Base-by-base conservation (phyloP, 92 coral and sea anemone genomes). In the Zoanthus gigantus region DNA sequence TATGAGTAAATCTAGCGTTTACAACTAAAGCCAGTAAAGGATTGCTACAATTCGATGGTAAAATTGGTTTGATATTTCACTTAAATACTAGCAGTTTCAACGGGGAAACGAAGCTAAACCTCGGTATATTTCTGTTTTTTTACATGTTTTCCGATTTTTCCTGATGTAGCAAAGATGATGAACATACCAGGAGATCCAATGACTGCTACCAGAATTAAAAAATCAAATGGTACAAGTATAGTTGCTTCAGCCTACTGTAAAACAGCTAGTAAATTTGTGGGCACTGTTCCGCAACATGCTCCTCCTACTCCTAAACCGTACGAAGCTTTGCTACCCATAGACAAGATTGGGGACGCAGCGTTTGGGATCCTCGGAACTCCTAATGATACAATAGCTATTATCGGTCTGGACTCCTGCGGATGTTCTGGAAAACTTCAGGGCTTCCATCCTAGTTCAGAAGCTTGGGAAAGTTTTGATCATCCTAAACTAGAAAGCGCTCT, bases 211-310 rank as follows among this genome's bases (percentile, higher is more conserved):
- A 50, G 50, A 15, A 14, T 74, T 28, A 15, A 15, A 23, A 48
- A 18, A 15, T 0, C 29, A 0, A 31, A 74, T 74, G 78, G 31
- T 9, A 15, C 9, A 29, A 74, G 54, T 44, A 14, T 74, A 74
- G 47, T 74, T 18, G 78, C 60, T 74, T 74, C 78, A 74, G 78
- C 78, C 6, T 74, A 74, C 78, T 74, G 78, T 18, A 74, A 50
- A 42, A 46, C 56, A 10, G 78, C 78, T 53, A 46, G 9, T 47
- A 47, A 74, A 46, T 74, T 74, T 74, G 37, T 74, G 23, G 78
- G 78, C 46, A 28, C 29, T 15, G 60, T 74, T 8, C 0, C 56
- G 1, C 78, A 48, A 8, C 30, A 18, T 44, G 18, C 60, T 11
- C 56, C 29, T 74, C 54, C 78, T 14, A 4, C 56, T 74, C 32